Evolutionary conservation across 2,888 invertebrate species (phyloP).

Genomic region (Lasioglossum zephyrum): DNA sequence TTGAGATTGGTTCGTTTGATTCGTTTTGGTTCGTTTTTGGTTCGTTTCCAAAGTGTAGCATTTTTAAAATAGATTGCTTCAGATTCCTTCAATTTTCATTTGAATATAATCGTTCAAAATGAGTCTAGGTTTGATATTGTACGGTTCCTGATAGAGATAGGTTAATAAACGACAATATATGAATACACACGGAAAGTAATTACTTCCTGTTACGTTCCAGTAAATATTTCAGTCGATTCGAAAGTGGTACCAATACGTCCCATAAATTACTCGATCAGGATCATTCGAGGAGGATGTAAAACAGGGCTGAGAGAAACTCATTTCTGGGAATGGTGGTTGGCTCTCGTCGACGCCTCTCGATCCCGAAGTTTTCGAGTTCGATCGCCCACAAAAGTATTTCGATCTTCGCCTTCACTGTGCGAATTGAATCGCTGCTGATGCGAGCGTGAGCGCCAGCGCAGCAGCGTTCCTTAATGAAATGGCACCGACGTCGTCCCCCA

Average conservation of each 20-base stretch:
- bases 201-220: background rate
- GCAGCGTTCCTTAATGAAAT: conserved; percentile 76
- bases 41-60: no score
- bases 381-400: conserved; percentile 58
- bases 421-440: conserved; percentile 56
- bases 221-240: background rate
- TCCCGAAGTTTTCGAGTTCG: conserved; percentile 52
- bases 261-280: conserved; percentile 16
- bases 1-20: no score
- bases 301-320: conserved; percentile 41
- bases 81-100: no score
- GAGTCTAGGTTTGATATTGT: no score
- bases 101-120: no score
- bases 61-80: no score
- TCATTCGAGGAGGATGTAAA: background rate
- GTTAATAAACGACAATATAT: background rate
- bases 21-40: no score
- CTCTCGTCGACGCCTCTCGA: background rate
- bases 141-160: no score
- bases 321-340: conserved; percentile 48
- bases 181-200: background rate
- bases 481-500: conserved; percentile 70
- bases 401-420: conserved; percentile 46
- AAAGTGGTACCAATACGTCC: background rate
- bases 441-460: conserved; percentile 31